Base-by-base conservation (phyloP, 1,140 invertebrate species). In the Rhynchophorus ferrugineus region DNA sequence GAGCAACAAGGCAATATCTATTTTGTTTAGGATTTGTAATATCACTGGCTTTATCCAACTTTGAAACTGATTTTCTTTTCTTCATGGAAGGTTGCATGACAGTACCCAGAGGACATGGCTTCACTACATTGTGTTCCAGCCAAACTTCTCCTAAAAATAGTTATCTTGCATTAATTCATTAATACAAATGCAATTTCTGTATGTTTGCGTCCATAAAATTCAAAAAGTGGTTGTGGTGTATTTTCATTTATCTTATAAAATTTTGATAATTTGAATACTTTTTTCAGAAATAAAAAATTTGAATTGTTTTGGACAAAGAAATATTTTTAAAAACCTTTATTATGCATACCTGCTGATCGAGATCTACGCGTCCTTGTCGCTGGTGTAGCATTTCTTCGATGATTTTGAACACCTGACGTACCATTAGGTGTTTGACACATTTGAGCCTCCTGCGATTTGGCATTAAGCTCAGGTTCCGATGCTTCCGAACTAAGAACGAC, bases 1-100 rank as follows among this genome's bases (percentile, higher is more conserved):
- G 94, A 1, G 91, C 85, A 18, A 94, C 84, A 1, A 98, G 73
- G 55, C 90, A 87, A 68, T 98, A 98, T 68, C 93, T 93, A 0
- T 82, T 85, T 20, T 83, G 83, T 55, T 86, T 84, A 2, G 81
- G 75, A 50, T 81, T 80, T 0, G 78, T 79, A 18, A 93, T 76
- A 65, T 93, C 87, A 44, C 76, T 81, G 9, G 80, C 75, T 48
- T 76, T 78, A 0, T 73, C 78, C 2, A 97, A 70, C 64, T 88
- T 91, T 0, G 82, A 84, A 0, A 96, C 78, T 1, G 91, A 91
- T 65, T 89, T 87, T 50, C 84, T 82, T 63, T 87, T 84, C 24
- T 80, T 80, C 63, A 95, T 81, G 29, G 80, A 74, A 0, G 93
- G 91, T 66, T 95, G 91, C 58, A 96, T 73, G 9, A 96, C 81